A percentile compares a stretch with the other conserved stretches of the same genome.
Evolutionary conservation across 2,113 vertebrate species (phyloP).

Genomic region (Lophotis ruficrista): DNA sequence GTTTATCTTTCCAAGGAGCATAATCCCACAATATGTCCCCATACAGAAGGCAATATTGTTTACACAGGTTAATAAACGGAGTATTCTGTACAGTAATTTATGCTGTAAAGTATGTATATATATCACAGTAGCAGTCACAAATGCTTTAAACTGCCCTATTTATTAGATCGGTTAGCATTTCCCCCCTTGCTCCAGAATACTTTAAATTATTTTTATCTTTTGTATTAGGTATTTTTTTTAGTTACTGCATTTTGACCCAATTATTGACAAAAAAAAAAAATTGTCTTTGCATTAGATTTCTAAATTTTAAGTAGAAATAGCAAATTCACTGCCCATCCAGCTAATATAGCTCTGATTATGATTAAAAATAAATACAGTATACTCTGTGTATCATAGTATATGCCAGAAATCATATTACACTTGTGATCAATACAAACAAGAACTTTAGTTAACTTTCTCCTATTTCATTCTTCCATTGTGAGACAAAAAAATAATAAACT

Average conservation of each 20-base stretch:
- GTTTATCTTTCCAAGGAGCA: not conserved
- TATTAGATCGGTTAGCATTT: slow-evolving; percentile 31
- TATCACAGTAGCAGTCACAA: slow-evolving; percentile 41
- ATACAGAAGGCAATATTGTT: slow-evolving; percentile 23
- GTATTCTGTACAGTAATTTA: slow-evolving; percentile 63
- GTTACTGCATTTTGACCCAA: slow-evolving; percentile 23
- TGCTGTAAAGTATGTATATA: slow-evolving; percentile 68
- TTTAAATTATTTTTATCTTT: slow-evolving; percentile 52
- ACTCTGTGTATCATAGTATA: slow-evolving; percentile 17
- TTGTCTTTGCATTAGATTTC: not conserved
- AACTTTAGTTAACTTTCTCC: slow-evolving; percentile 29
- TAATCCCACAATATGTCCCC: slow-evolving; percentile 11
- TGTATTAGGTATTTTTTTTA: slow-evolving; percentile 15
- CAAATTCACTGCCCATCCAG: slow-evolving; percentile 6
- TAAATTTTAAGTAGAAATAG: slow-evolving; percentile 40
- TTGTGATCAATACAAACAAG: slow-evolving; percentile 7
- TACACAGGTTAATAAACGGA: slow-evolving; percentile 37
- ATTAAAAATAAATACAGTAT: slow-evolving; percentile 3
- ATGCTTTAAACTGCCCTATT: slow-evolving; percentile 61
- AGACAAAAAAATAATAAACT: not conserved
- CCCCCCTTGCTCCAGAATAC: slow-evolving; percentile 24
- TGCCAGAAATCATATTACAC: slow-evolving; percentile 14
- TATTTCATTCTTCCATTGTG: slow-evolving; percentile 34
- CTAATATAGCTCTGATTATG: slow-evolving; percentile 30
- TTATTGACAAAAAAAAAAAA: not conserved